A percentile compares a stretch with the other conserved stretches of the same genome.
phyloP scores from a whole-genome alignment of 2,113 vertebrate species.

The Toxotes jaculatrix region DNA sequence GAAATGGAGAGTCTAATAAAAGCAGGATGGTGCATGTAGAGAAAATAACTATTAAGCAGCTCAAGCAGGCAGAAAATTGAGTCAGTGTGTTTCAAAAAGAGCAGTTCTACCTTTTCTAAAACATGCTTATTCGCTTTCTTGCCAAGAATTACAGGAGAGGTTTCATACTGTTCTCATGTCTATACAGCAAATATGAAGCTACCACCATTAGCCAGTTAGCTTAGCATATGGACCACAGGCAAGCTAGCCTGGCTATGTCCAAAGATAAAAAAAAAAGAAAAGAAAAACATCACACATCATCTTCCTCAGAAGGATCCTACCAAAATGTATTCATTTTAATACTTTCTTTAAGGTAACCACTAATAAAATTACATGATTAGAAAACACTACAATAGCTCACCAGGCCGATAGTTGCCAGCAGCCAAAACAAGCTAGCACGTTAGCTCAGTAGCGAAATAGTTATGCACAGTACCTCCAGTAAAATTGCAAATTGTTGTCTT shows the following conservation, averaged over 20 bases:
- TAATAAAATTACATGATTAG: too few species aligned
- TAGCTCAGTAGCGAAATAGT: too few species aligned
- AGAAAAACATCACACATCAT: background rate
- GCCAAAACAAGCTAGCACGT: too few species aligned
- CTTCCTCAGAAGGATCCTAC: too few species aligned
- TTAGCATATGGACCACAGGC: background rate
- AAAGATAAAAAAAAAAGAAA: too few species aligned
- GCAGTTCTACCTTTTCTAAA: background rate
- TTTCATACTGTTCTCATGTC: background rate
- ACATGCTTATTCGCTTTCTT: background rate
- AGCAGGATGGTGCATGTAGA: background rate
- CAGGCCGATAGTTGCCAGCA: too few species aligned
- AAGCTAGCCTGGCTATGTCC: too few species aligned
- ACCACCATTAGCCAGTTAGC: background rate
- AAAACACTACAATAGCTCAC: too few species aligned
- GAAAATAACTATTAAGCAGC: background rate
- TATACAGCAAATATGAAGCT: background rate
- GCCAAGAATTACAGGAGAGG: background rate
- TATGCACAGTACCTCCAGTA: too few species aligned
- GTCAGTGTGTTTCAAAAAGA: background rate
- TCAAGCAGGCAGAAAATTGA: background rate
- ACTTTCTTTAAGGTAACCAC: too few species aligned
- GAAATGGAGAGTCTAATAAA: conserved; percentile 9
- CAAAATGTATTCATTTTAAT: too few species aligned
- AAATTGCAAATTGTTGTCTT: too few species aligned